These are phyloP conservation scores for Chironomus striatipennis DNA, from an alignment of 1,140 invertebrate species.

Conservation along the genomic window DNA sequence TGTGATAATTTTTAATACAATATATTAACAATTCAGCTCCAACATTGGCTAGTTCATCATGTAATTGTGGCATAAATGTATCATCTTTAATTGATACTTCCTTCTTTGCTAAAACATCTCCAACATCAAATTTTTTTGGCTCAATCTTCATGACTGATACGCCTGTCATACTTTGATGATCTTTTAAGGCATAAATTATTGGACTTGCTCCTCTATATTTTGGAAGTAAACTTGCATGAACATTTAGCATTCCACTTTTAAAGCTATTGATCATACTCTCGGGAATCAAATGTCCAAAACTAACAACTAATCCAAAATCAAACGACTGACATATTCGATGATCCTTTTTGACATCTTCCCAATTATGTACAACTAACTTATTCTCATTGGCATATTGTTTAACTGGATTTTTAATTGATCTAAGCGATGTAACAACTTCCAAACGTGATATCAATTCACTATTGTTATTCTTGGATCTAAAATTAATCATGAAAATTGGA, in stretches of 20 bases:
- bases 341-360: slow-evolving; percentile 43
- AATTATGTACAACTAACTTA: slow-evolving; percentile 44
- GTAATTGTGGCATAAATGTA: slow-evolving; percentile 58
- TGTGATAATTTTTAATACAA: slow-evolving; percentile 49
- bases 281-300: slow-evolving; percentile 64
- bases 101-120: slow-evolving; percentile 60
- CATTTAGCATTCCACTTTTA: slow-evolving; percentile 81
- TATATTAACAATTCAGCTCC: slow-evolving; percentile 61
- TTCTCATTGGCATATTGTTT: slow-evolving; percentile 43
- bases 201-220: slow-evolving; percentile 88
- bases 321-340: slow-evolving; percentile 37
- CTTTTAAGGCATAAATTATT: slow-evolving; percentile 64
- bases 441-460: slow-evolving; percentile 39
- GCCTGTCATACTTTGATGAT: slow-evolving; percentile 75
- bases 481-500: slow-evolving; percentile 25
- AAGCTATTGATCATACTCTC: slow-evolving; percentile 51
- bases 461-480: slow-evolving; percentile 33
- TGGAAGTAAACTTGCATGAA: slow-evolving; percentile 86
- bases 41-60: slow-evolving; percentile 51
- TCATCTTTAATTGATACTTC: slow-evolving; percentile 50
- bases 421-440: slow-evolving; percentile 51
- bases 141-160: slow-evolving; percentile 83
- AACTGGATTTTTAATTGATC: slow-evolving; percentile 45
- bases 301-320: slow-evolving; percentile 60
- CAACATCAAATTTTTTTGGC: slow-evolving; percentile 80